These are phyloP conservation scores for Trichonephila inaurata DNA, from an alignment of 1,140 invertebrate species.

Conservation along the genomic window DNA sequence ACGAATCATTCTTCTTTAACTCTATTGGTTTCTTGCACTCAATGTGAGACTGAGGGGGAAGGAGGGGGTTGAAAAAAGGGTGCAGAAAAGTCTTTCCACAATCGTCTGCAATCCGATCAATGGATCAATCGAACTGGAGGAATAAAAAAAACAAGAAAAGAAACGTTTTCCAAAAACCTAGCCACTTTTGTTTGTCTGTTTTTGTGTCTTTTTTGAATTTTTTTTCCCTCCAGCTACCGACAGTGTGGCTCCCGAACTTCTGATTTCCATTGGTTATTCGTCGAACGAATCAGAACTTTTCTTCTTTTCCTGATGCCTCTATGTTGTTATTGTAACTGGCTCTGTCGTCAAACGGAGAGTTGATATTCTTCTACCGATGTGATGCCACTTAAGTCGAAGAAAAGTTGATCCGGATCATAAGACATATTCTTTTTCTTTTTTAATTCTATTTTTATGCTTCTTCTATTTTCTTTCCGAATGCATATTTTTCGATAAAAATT, in stretches of 20 bases:
- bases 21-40: constrained; percentile 25
- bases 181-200: constrained; percentile 5
- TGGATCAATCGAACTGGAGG: constrained; percentile 22
- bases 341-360: neutral
- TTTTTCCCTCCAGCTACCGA: constrained; percentile 9
- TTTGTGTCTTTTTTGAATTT: constrained; percentile 1
- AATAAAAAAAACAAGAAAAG: neutral
- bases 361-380: constrained; percentile 24
- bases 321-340: neutral
- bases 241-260: neutral
- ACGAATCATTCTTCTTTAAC: constrained; percentile 23
- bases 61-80: neutral
- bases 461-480: neutral
- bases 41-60: neutral
- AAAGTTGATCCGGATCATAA: neutral
- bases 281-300: neutral
- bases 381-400: neutral
- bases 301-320: neutral
- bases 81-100: constrained; percentile 21
- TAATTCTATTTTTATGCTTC: neutral
- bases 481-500: too few species aligned
- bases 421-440: neutral
- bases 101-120: constrained; percentile 42
- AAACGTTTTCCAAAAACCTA: constrained; percentile 12
- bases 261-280: constrained; percentile 29